phyloP scores from a whole-genome alignment of 2,888 invertebrate species.

The Sarcophaga caerulescens region DNA sequence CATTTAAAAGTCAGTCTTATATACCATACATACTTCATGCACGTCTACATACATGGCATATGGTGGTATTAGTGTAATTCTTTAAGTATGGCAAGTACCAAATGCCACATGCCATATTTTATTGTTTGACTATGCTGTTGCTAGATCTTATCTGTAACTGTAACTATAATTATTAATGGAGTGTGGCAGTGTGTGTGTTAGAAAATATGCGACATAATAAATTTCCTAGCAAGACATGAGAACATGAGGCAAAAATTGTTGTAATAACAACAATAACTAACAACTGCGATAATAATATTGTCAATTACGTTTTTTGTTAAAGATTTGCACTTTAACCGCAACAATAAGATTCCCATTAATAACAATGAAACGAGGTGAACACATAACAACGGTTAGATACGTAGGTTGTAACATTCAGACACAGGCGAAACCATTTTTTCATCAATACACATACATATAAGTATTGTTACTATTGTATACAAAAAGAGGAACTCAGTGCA shows the following conservation, averaged over 20 bases:
- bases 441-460: too few species aligned
- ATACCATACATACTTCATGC: neutral
- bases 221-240: neutral
- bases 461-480: too few species aligned
- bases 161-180: neutral
- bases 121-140: constrained; percentile 3
- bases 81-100: neutral
- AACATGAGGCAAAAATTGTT: neutral
- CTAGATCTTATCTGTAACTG: neutral
- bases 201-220: too few species aligned
- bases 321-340: constrained; percentile 30
- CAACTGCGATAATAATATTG: constrained; percentile 51
- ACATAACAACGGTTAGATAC: neutral
- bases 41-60: neutral
- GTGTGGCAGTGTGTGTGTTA: neutral
- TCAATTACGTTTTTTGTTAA: constrained; percentile 51
- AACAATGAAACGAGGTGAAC: neutral
- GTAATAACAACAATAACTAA: too few species aligned
- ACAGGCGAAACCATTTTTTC: too few species aligned
- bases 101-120: neutral
- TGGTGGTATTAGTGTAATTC: neutral
- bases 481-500: too few species aligned
- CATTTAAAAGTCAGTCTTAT: neutral
- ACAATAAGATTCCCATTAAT: neutral
- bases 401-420: too few species aligned